phyloP scores from a whole-genome alignment of 2,113 vertebrate genomes.

The Micromys minutus region DNA sequence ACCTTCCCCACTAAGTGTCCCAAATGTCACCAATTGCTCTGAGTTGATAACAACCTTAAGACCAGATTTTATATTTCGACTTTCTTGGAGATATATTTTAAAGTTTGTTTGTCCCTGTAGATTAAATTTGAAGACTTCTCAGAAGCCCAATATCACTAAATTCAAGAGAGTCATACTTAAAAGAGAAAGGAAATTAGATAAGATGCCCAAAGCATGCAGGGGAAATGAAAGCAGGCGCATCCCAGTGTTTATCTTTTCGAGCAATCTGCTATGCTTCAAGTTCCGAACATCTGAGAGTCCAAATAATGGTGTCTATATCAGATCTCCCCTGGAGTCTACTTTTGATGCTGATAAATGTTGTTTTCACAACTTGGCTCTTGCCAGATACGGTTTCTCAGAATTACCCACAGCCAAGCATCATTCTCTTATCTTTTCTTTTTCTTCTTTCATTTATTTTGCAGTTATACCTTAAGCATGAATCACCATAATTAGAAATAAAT shows the following conservation, averaged over 20 bases:
- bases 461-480: conserved; percentile 31
- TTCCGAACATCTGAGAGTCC: conserved; percentile 58
- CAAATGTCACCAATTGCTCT: not conserved
- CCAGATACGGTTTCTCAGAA: conserved; percentile 52
- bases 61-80: conserved; percentile 32
- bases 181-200: conserved; percentile 56
- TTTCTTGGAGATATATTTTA: conserved; percentile 19
- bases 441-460: conserved; percentile 48
- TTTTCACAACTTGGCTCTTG: conserved; percentile 61
- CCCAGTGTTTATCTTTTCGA: conserved; percentile 40
- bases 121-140: conserved; percentile 62
- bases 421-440: conserved; percentile 3
- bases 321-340: not conserved
- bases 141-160: conserved; percentile 41
- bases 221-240: conserved; percentile 49
- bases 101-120: conserved; percentile 46
- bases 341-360: conserved; percentile 70
- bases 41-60: not conserved
- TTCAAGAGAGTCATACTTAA: conserved; percentile 45
- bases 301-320: conserved; percentile 56
- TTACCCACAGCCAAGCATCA: conserved; percentile 42
- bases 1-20: not conserved
- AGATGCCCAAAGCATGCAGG: conserved; percentile 17
- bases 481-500: conserved; percentile 37
- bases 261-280: not conserved